A percentile compares a stretch with the other conserved stretches of the same genome.
These are phyloP conservation scores for Orthosia cruda DNA, from an alignment of 2,888 invertebrate genomes.

Conservation along the genomic window DNA sequence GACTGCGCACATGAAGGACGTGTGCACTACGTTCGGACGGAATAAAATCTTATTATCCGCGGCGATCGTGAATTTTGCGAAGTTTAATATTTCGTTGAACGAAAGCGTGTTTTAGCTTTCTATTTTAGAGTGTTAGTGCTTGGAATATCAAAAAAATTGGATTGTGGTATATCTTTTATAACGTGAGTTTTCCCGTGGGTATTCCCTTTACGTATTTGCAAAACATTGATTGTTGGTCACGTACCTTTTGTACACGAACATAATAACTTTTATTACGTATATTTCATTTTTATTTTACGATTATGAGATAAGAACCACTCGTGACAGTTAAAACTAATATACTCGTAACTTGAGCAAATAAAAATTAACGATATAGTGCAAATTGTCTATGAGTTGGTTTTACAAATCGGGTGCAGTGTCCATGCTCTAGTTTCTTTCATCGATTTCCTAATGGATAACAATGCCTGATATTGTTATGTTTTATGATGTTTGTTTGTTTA, in stretches of 20 bases:
- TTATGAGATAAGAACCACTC: slow-evolving; percentile 20
- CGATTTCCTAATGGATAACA: slow-evolving; percentile 30
- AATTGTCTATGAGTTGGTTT: slow-evolving; percentile 25
- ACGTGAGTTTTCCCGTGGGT: slow-evolving; percentile 75
- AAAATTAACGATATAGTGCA: slow-evolving; percentile 4
- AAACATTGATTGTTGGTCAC: slow-evolving; percentile 70
- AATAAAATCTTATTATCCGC: slow-evolving; percentile 67
- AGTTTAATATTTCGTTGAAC: slow-evolving; percentile 72
- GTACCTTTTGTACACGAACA: not conserved
- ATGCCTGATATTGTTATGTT: slow-evolving; percentile 12
- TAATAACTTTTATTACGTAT: not conserved
- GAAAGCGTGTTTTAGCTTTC: slow-evolving; percentile 67
- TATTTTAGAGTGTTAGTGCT: slow-evolving; percentile 65
- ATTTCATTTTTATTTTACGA: slow-evolving; percentile 10
- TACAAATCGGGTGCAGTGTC: slow-evolving; percentile 14
- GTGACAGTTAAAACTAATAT: slow-evolving; percentile 20
- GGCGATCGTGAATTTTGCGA: slow-evolving; percentile 78
- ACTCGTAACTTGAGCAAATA: slow-evolving; percentile 2
- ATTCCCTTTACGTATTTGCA: slow-evolving; percentile 76
- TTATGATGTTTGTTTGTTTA: slow-evolving; percentile 19
- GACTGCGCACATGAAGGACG: slow-evolving; percentile 82
- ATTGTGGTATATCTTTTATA: slow-evolving; percentile 72
- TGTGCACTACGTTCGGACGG: slow-evolving; percentile 70
- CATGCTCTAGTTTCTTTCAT: slow-evolving; percentile 32
- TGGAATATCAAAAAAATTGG: slow-evolving; percentile 71